phyloP scores from a whole-genome alignment of 2,888 invertebrate genomes.

The Monopis laevigella region DNA sequence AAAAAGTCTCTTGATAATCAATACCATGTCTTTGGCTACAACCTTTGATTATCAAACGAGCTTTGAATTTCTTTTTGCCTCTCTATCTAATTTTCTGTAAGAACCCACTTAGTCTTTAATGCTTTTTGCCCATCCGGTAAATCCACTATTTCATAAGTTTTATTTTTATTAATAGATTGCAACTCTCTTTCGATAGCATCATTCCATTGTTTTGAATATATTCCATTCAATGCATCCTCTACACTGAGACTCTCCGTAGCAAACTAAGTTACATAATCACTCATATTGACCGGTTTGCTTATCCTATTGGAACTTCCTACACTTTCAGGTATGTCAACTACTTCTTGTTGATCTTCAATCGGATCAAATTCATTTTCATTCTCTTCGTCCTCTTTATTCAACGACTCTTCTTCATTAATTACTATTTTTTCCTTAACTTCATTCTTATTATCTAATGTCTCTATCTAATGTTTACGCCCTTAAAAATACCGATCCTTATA shows the following conservation, averaged over 20 bases:
- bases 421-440: not conserved
- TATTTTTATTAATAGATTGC: not conserved
- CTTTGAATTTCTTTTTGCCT: slow-evolving; percentile 3
- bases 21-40: slow-evolving; percentile 13
- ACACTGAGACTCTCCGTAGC: not conserved
- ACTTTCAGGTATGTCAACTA: not conserved
- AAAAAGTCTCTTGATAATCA: slow-evolving; percentile 17
- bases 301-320: not conserved
- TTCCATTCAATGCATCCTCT: not conserved
- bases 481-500: too few species aligned
- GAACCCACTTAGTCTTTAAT: slow-evolving; percentile 2
- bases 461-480: not conserved
- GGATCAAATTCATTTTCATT: not conserved
- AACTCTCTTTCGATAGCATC: not conserved
- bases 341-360: not conserved
- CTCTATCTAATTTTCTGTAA: slow-evolving; percentile 1
- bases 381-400: not conserved
- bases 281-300: not conserved
- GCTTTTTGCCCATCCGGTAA: not conserved
- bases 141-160: not conserved
- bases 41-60: slow-evolving; percentile 7
- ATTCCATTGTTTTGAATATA: not conserved
- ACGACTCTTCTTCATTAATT: not conserved
- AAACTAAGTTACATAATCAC: not conserved
- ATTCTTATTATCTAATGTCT: not conserved